phyloP scores from a whole-genome alignment of 2,888 invertebrate genomes.

The Macrophya alboannulata region DNA sequence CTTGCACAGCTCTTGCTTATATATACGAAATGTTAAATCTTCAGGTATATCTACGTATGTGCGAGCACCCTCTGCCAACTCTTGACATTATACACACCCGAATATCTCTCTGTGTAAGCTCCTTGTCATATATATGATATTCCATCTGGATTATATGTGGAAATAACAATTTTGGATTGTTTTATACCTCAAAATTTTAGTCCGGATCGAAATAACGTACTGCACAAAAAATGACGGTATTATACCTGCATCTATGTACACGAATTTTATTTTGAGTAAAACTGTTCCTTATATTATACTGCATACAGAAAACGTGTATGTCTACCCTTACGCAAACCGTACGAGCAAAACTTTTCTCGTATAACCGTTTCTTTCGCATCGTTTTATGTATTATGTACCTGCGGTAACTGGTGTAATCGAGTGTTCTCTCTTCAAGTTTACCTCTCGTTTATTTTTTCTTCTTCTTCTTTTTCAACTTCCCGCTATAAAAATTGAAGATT shows the following conservation, averaged over 20 bases:
- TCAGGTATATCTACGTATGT: background rate
- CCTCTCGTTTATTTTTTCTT: background rate
- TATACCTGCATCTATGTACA: too few relatives aligned
- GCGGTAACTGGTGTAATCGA: slow-evolving; percentile 35
- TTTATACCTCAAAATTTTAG: background rate
- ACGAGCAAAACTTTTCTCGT: background rate
- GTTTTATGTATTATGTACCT: background rate
- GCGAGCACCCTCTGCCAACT: background rate
- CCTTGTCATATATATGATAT: background rate
- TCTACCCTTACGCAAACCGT: background rate
- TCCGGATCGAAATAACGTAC: background rate
- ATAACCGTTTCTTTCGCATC: background rate
- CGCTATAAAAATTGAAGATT: too few relatives aligned
- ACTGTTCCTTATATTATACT: too few relatives aligned
- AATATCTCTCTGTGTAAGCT: background rate
- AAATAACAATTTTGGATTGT: background rate
- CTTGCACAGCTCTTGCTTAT: background rate
- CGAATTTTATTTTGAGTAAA: too few relatives aligned
- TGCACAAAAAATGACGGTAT: too few relatives aligned
- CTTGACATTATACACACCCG: background rate
- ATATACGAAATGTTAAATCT: slow-evolving; percentile 43
- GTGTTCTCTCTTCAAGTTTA: slow-evolving; percentile 24
- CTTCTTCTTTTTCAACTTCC: too few relatives aligned
- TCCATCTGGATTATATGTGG: background rate
- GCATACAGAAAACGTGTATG: too few relatives aligned